These are phyloP conservation scores for Dendrolimus pini DNA, from an alignment of 2,888 invertebrate genomes.

Conservation along the genomic window DNA sequence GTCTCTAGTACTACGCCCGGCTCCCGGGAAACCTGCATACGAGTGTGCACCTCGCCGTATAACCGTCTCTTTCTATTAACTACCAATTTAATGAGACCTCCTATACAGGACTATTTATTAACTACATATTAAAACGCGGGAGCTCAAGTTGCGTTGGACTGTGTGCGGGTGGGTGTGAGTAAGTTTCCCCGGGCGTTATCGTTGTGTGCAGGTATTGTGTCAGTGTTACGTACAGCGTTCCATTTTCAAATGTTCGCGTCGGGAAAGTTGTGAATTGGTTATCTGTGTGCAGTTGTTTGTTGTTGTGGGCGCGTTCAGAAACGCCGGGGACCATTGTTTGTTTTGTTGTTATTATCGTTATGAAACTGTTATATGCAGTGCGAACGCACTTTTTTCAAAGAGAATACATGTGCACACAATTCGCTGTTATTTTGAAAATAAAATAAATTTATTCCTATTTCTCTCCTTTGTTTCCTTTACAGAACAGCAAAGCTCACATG, in stretches of 20 bases:
- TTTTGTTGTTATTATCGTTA: conserved; percentile 64
- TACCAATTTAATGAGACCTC: conserved; percentile 33
- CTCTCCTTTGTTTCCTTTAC: neutral
- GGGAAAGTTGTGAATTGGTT: conserved; percentile 67
- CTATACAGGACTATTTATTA: conserved; percentile 12
- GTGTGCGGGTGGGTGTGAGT: conserved; percentile 38
- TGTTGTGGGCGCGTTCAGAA: conserved; percentile 45
- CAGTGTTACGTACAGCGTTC: conserved; percentile 49
- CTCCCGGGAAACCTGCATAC: conserved; percentile 61
- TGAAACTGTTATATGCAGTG: conserved; percentile 34
- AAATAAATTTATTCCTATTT: conserved; percentile 6
- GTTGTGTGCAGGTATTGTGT: conserved; percentile 7
- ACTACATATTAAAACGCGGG: conserved; percentile 20
- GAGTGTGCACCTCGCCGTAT: conserved; percentile 35
- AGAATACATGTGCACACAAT: too few species aligned
- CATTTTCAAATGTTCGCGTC: conserved; percentile 50
- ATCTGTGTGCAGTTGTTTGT: conserved; percentile 49
- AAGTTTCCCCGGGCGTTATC: conserved; percentile 45
- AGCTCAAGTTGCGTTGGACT: conserved; percentile 33
- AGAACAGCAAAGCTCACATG: neutral
- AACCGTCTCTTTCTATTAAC: conserved; percentile 27
- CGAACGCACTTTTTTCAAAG: conserved; percentile 2
- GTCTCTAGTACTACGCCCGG: conserved; percentile 75
- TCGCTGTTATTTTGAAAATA: conserved; percentile 10
- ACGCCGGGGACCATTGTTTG: conserved; percentile 53